A percentile compares a stretch with the other conserved stretches of the same genome.
These are phyloP conservation scores for Gopherus evgoodei DNA, from an alignment of 2,113 vertebrate species.

Conservation along the genomic window DNA sequence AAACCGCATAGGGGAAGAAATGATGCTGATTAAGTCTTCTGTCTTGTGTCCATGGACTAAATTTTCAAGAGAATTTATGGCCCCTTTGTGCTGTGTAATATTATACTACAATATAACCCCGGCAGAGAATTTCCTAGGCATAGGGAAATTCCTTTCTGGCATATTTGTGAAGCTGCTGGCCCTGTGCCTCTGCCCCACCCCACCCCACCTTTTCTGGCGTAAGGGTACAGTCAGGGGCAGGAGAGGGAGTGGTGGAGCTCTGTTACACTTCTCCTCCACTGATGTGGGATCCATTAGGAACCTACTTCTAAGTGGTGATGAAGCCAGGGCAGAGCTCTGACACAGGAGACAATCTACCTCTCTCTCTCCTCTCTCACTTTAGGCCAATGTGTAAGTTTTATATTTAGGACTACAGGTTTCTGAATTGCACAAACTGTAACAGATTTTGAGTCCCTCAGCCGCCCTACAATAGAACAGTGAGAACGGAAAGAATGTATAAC, in stretches of 20 bases:
- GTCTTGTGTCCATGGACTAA: not conserved
- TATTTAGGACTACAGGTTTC: not conserved
- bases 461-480: not conserved
- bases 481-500: not conserved
- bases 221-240: not conserved
- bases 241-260: not conserved
- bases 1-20: not conserved
- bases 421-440: not conserved
- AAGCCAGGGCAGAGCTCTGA: not conserved
- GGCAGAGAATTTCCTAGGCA: not conserved
- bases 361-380: too few species aligned
- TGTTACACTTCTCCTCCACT: not conserved
- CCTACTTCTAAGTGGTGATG: not conserved
- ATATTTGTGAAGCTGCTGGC: fast-evolving
- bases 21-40: not conserved
- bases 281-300: not conserved
- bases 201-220: not conserved
- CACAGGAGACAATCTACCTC: not conserved
- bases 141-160: not conserved
- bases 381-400: not conserved
- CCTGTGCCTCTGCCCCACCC: not conserved
- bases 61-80: not conserved
- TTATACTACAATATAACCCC: not conserved
- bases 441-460: not conserved
- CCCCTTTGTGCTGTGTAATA: not conserved